Evolutionary conservation across 2,797 vertebrate genomes (phyloP), one percentile per base, ranked within the genome.

Genomic region (Channallabes apus): DNA sequence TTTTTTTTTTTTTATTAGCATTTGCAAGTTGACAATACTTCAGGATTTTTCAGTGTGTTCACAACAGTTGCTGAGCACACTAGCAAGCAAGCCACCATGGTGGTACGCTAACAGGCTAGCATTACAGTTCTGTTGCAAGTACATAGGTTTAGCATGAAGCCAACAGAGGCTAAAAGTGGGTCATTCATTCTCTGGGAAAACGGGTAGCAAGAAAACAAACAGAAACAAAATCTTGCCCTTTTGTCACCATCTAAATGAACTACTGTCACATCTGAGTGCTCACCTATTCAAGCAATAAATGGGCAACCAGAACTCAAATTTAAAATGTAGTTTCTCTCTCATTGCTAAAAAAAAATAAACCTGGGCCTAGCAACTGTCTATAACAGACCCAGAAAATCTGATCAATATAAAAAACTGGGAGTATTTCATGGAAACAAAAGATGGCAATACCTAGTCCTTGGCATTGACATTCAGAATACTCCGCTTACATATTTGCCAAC

Each of bases 1-100:
- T 1, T 32, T 1, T 32, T 32, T 32, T 32, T 32, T 32, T 3
- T 35, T 59, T 90, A 91, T 95, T 95, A 95, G 96, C 96, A 97
- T 97, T 96, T 98, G 98, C 98, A 98, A 99, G 97, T 98, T 99
- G 98, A 99, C 97, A 98, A 99, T 98, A 97, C 94, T 97, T 95
- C 93, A 97, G 94, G 94, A 96, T 95, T 96, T 90, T 96, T 96
- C 95, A 96, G 96, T 96, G 95, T 95, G 96, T 93, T 97, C 92
- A 96, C 94, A 93, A 94, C 92, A 89, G 92, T 94, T 95, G 94
- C 93, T 93, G 95, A 97, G 94, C 95, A 96, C 93, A 96, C 95
- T 94, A 94, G 94, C 96, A 97, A 96, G 96, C 96, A 97, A 95
- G 96, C 93, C 94, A 97, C 95, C 95, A 95, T 95, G 92, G 92